Evolutionary conservation across 2,113 vertebrate genomes (phyloP).

Genomic region (Entelurus aequoreus): DNA sequence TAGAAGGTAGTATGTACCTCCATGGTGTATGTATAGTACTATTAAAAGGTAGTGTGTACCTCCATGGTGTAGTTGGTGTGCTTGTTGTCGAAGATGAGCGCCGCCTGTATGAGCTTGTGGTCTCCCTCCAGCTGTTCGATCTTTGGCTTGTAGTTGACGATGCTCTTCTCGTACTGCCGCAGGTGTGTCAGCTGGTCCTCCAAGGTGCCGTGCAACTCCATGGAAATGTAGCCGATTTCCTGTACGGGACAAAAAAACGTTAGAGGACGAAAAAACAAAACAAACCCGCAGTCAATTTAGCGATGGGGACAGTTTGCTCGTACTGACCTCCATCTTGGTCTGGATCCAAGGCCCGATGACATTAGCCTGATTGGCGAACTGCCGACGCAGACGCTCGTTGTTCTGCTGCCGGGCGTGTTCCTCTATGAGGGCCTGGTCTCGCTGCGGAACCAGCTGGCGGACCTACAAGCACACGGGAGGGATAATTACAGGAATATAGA

Average conservation of each 20-base stretch:
- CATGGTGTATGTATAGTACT: too few relatives aligned
- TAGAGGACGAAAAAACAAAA: background rate
- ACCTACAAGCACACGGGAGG: conserved; percentile 67
- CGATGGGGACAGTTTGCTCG: too few relatives aligned
- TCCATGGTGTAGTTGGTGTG: conserved; percentile 99
- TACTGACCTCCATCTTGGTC: conserved; percentile 93
- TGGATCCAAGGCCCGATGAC: conserved; percentile 98
- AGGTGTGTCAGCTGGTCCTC: conserved; percentile 95
- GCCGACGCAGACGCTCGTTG: conserved; percentile 90
- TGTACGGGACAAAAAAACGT: conserved; percentile 37
- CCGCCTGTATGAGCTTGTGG: conserved; percentile 96
- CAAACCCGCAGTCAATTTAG: too few relatives aligned
- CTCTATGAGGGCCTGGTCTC: conserved; percentile 92
- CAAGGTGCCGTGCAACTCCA: conserved; percentile 96
- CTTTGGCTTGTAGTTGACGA: conserved; percentile 98
- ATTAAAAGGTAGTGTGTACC: conserved; percentile 62
- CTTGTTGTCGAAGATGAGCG: conserved; percentile 98
- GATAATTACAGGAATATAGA: too few relatives aligned
- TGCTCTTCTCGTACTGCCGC: conserved; percentile 96
- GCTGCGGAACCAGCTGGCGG: conserved; percentile 89
- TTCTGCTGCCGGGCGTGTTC: conserved; percentile 95
- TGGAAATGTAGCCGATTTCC: conserved; percentile 97
- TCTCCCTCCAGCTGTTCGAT: conserved; percentile 97
- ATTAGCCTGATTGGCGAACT: conserved; percentile 96
- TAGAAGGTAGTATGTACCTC: too few relatives aligned